phyloP scores from a whole-genome alignment of 1,140 invertebrate genomes.

The Macrobrachium rosenbergii region DNA sequence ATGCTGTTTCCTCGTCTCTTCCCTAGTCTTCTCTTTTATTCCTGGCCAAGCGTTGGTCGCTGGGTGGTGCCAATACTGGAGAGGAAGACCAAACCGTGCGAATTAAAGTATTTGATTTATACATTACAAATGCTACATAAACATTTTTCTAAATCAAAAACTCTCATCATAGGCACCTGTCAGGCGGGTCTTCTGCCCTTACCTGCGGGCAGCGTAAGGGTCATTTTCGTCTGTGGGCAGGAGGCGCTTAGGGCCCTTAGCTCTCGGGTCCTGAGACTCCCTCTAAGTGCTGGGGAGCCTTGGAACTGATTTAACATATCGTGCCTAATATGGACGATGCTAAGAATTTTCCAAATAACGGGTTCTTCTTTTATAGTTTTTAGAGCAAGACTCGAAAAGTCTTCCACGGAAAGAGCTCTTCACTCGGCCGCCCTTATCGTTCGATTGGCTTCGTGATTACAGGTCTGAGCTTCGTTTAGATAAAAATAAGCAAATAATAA shows the following conservation, averaged over 20 bases:
- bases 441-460: not conserved
- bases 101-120: slow-evolving; percentile 59
- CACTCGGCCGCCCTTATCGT: too few relatives aligned
- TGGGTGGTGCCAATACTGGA: slow-evolving; percentile 16
- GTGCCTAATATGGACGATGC: slow-evolving; percentile 41
- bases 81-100: slow-evolving; percentile 5
- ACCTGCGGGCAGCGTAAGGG: slow-evolving; percentile 5
- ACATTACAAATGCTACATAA: slow-evolving; percentile 59
- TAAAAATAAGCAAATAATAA: slow-evolving; percentile 25
- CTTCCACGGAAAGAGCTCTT: too few relatives aligned
- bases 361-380: not conserved
- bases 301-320: slow-evolving; percentile 53
- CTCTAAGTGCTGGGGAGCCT: slow-evolving; percentile 38
- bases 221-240: not conserved
- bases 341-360: slow-evolving; percentile 15
- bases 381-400: too few relatives aligned
- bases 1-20: too few relatives aligned
- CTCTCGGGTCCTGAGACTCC: not conserved
- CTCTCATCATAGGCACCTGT: not conserved
- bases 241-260: not conserved
- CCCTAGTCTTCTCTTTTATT: too few relatives aligned
- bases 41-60: too few relatives aligned
- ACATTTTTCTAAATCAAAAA: slow-evolving; percentile 39
- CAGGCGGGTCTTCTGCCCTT: not conserved
- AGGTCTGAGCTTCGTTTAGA: not conserved